Evolutionary conservation across 1,140 invertebrate species (phyloP), one percentile per base, ranked within the genome.

Genomic region (Trigoniulus corallinus): DNA sequence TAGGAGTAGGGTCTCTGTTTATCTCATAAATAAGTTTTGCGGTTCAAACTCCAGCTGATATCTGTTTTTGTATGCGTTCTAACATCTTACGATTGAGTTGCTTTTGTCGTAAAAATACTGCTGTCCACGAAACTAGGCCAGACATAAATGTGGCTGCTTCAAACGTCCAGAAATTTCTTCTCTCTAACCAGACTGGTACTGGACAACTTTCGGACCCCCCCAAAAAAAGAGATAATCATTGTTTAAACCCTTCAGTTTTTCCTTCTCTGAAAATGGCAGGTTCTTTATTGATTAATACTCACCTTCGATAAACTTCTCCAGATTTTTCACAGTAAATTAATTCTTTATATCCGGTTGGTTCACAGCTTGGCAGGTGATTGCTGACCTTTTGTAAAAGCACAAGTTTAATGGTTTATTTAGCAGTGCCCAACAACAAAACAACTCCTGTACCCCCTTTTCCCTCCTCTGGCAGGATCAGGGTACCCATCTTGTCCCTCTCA

Each of bases 91-190:
- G 67, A 50, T 80, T 72, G 1, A 81, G 59, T 29, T 74, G 62
- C 54, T 69, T 73, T 55, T 77, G 74, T 47, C 78, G 64, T 56
- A 71, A 64, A 51, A 67, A 69, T 2, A 78, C 74, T 44, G 68
- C 60, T 10, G 67, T 56, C 46, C 72, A 73, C 23, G 80, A 84
- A 12, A 79, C 57, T 3, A 79, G 54, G 10, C 78, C 78, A 26
- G 80, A 48, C 0, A 76, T 62, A 58, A 86, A 79, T 65, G 81
- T 79, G 53, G 79, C 75, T 13, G 72, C 72, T 61, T 88, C 79
- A 63, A 93, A 92, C 59, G 83, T 79, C 76, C 86, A 86, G 66
- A 85, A 93, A 41, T 78, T 74, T 74, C 59, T 61, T 55, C 68
- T 63, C 53, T 70, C 69, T 13, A 63, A 26, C 53, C 59, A 57